Evolutionary conservation across 2,797 vertebrate species (phyloP).

Genomic region (Nannoperca obscura): DNA sequence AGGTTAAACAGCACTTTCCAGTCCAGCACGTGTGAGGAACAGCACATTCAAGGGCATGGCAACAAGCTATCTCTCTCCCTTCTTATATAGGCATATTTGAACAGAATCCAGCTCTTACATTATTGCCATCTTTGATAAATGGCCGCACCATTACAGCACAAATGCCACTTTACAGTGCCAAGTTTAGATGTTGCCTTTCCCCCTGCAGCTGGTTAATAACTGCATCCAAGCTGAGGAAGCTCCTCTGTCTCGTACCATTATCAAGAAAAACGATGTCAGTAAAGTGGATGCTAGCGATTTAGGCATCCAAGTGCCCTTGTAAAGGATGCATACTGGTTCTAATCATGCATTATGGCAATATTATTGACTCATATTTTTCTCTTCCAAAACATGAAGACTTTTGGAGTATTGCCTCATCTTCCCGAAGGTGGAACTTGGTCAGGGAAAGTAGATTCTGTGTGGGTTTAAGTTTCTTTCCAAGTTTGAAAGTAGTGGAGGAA

Average conservation of each 20-base stretch:
- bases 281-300: slow-evolving; percentile 66
- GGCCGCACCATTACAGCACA: slow-evolving; percentile 57
- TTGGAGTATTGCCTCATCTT: slow-evolving; percentile 28
- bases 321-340: slow-evolving; percentile 69
- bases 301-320: slow-evolving; percentile 59
- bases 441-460: slow-evolving; percentile 23
- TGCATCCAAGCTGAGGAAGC: slow-evolving; percentile 61
- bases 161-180: slow-evolving; percentile 59
- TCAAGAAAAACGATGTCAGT: slow-evolving; percentile 76
- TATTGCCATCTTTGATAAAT: slow-evolving; percentile 73
- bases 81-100: slow-evolving; percentile 52
- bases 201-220: slow-evolving; percentile 72
- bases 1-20: background rate
- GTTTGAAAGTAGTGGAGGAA: slow-evolving; percentile 49
- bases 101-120: slow-evolving; percentile 68
- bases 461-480: slow-evolving; percentile 30
- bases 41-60: slow-evolving; percentile 51
- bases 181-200: slow-evolving; percentile 54
- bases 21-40: slow-evolving; percentile 7
- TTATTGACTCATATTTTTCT: slow-evolving; percentile 71
- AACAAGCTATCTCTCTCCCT: slow-evolving; percentile 29
- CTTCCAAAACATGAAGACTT: slow-evolving; percentile 49
- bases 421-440: slow-evolving; percentile 15
- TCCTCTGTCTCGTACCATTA: slow-evolving; percentile 66
- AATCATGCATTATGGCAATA: slow-evolving; percentile 75